Percentiles rank a stretch among this genome's conserved stretches.
These are phyloP conservation scores for Dascyllus trimaculatus DNA, from an alignment of 2,113 vertebrate genomes.

Conservation along the genomic window DNA sequence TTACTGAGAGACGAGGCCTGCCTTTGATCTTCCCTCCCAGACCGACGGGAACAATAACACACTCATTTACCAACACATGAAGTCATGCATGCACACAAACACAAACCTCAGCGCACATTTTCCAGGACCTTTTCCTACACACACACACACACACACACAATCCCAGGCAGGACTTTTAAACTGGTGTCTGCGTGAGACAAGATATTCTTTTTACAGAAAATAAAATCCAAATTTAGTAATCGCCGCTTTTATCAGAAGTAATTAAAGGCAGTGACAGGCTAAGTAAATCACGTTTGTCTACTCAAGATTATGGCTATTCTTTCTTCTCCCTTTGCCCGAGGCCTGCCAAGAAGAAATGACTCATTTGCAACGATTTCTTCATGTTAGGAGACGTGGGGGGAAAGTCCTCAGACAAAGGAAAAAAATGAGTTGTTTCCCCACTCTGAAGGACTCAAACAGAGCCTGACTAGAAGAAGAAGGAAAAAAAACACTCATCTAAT, in stretches of 20 bases:
- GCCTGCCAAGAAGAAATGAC: slow-evolving; percentile 74
- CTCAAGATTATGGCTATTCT: slow-evolving; percentile 42
- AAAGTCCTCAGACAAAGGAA: slow-evolving; percentile 56
- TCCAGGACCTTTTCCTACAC: slow-evolving; percentile 8
- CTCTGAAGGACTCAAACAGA: slow-evolving; percentile 45
- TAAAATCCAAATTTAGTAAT: slow-evolving; percentile 38
- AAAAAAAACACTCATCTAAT: slow-evolving; percentile 51
- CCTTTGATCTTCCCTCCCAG: slow-evolving; percentile 61
- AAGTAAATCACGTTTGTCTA: slow-evolving; percentile 64
- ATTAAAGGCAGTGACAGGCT: slow-evolving; percentile 64
- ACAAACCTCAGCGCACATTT: slow-evolving; percentile 35
- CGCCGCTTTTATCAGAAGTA: slow-evolving; percentile 41
- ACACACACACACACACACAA: slow-evolving; percentile 7
- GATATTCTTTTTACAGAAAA: slow-evolving; percentile 29
- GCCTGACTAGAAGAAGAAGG: slow-evolving; percentile 27
- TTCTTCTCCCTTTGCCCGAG: slow-evolving; percentile 41
- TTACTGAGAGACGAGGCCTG: slow-evolving; percentile 45
- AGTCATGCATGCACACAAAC: slow-evolving; percentile 53
- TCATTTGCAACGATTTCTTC: slow-evolving; percentile 71
- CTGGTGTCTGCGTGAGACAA: neutral
- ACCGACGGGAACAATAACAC: slow-evolving; percentile 55
- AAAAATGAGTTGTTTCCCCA: slow-evolving; percentile 54
- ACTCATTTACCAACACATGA: slow-evolving; percentile 58
- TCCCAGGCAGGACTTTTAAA: slow-evolving; percentile 10
- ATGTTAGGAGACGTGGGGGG: slow-evolving; percentile 56